Percentiles rank a stretch among this genome's conserved stretches.
These are phyloP conservation scores for Sturnira hondurensis DNA, from an alignment of 2,113 vertebrate genomes.

Conservation along the genomic window DNA sequence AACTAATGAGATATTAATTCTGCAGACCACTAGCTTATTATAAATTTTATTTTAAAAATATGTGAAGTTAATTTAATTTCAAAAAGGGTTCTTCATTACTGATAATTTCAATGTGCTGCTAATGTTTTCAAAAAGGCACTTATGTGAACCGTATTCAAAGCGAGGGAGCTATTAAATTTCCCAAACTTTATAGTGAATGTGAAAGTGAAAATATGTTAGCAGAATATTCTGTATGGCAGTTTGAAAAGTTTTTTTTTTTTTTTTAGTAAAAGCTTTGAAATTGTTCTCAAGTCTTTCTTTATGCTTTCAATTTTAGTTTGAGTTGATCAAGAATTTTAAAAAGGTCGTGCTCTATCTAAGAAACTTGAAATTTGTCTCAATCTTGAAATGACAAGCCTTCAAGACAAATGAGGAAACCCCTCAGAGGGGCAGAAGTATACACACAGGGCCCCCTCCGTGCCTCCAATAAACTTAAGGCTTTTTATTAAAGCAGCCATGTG, in stretches of 20 bases:
- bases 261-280: slow-evolving; percentile 40
- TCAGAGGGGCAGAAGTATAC: background rate
- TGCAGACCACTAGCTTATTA: background rate
- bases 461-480: slow-evolving; percentile 41
- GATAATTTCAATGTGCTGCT: slow-evolving; percentile 20
- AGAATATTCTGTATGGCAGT: slow-evolving; percentile 12
- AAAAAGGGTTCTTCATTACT: slow-evolving; percentile 55
- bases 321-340: slow-evolving; percentile 45
- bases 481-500: slow-evolving; percentile 24
- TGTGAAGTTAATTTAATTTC: slow-evolving; percentile 60
- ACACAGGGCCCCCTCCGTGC: accelerated
- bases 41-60: slow-evolving; percentile 66
- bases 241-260: slow-evolving; percentile 28
- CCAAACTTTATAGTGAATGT: background rate
- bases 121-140: background rate
- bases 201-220: slow-evolving; percentile 9
- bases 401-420: background rate
- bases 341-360: slow-evolving; percentile 55
- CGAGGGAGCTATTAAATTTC: background rate
- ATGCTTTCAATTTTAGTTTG: slow-evolving; percentile 51
- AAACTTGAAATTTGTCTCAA: slow-evolving; percentile 62
- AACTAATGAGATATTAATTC: slow-evolving; percentile 66
- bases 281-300: slow-evolving; percentile 41
- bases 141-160: slow-evolving; percentile 2
- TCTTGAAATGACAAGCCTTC: slow-evolving; percentile 64